phyloP scores from a whole-genome alignment of 2,888 invertebrate species.

The Ommatoiulus sabulosus region DNA sequence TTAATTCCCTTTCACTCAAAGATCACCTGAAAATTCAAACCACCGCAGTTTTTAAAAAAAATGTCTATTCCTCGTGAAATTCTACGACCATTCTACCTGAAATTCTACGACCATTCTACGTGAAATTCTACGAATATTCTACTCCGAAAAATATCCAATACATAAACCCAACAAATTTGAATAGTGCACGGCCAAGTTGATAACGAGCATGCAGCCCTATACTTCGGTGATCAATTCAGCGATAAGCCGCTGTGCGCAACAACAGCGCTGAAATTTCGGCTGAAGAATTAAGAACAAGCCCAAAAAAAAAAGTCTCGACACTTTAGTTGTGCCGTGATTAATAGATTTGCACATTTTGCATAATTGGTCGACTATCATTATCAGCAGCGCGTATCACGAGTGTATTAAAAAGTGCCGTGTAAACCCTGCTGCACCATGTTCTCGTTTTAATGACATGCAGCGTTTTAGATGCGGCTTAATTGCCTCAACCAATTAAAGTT shows the following conservation, averaged over 20 bases:
- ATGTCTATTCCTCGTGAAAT: too few species aligned
- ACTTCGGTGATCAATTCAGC: not conserved
- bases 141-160: too few species aligned
- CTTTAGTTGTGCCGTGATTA: conserved; percentile 22
- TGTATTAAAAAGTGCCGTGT: conserved; percentile 28
- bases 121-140: too few species aligned
- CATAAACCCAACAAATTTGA: too few species aligned
- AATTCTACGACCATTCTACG: too few species aligned
- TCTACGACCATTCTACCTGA: too few species aligned
- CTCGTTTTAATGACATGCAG: conserved; percentile 50
- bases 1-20: too few species aligned
- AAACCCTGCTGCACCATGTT: conserved; percentile 22
- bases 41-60: too few species aligned
- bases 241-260: conserved; percentile 8
- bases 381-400: conserved; percentile 7
- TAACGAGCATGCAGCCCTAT: not conserved
- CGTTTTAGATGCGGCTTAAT: conserved; percentile 49
- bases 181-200: not conserved
- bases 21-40: too few species aligned
- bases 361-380: conserved; percentile 34
- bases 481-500: conserved; percentile 52
- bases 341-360: conserved; percentile 28
- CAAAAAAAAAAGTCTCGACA: not conserved
- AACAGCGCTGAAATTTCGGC: not conserved
- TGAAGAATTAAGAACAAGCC: too few species aligned